Percentiles rank a stretch among this genome's conserved stretches.
Evolutionary conservation across 2,797 vertebrate species (phyloP).

Genomic region (Distichodus sexfasciatus): DNA sequence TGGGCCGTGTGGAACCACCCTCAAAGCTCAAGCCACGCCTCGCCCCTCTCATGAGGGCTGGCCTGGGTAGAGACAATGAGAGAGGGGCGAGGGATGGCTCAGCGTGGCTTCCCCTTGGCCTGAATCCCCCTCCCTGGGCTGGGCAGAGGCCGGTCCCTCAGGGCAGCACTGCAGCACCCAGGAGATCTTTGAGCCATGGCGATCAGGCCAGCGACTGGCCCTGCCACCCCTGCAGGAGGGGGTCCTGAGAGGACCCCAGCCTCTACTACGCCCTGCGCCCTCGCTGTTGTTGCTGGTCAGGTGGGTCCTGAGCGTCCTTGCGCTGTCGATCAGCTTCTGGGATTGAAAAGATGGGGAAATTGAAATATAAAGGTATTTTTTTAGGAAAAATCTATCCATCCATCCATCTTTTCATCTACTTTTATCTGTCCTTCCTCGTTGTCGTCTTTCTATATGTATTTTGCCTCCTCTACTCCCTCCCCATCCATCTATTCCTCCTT

Average conservation of each 20-base stretch:
- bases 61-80: slow-evolving; percentile 70
- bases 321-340: slow-evolving; percentile 78
- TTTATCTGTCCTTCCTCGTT: too few species aligned
- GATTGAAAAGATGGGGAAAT: not conserved
- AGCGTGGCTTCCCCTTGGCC: slow-evolving; percentile 62
- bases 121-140: slow-evolving; percentile 49
- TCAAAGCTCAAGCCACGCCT: slow-evolving; percentile 77
- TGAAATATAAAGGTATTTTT: not conserved
- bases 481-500: too few species aligned
- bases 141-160: slow-evolving; percentile 20
- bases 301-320: slow-evolving; percentile 69
- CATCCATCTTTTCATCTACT: too few species aligned
- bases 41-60: slow-evolving; percentile 79
- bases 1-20: too few species aligned
- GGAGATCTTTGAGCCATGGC: too few species aligned
- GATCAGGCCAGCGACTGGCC: too few species aligned
- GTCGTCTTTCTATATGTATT: too few species aligned
- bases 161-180: slow-evolving; percentile 92
- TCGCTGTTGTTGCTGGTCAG: too few species aligned
- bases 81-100: slow-evolving; percentile 78
- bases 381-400: too few species aligned
- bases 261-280: slow-evolving; percentile 63
- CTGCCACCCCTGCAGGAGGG: too few species aligned
- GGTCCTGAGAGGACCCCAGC: slow-evolving; percentile 77
- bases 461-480: too few species aligned